phyloP scores from a whole-genome alignment of 1,140 invertebrate species.

The Pseudomyrmex dendroicus region DNA sequence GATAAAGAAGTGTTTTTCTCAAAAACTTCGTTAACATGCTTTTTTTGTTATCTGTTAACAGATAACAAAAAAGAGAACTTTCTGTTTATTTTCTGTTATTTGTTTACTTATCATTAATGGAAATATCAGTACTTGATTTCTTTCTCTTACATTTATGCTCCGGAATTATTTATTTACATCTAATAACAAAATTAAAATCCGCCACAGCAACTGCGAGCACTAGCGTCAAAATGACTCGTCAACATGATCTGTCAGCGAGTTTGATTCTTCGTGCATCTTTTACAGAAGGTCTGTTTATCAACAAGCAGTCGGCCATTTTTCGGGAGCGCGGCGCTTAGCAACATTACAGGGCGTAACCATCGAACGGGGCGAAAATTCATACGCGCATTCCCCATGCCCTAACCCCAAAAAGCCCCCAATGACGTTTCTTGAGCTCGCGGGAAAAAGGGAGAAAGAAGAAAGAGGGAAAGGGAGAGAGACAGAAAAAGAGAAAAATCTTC shows the following conservation, averaged over 20 bases:
- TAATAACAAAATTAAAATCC: not conserved
- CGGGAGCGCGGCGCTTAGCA: constrained; percentile 59
- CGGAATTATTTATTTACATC: not conserved
- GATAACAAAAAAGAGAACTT: no score
- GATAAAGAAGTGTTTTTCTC: not conserved
- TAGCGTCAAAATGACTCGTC: not conserved
- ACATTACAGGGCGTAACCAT: constrained; percentile 76
- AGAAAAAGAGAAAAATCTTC: no score
- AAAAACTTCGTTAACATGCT: not conserved
- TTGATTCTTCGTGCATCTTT: not conserved
- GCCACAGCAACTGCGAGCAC: not conserved
- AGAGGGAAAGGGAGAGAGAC: no score
- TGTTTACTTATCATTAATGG: not conserved
- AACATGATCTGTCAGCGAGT: not conserved
- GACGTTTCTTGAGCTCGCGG: not conserved
- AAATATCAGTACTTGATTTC: not conserved
- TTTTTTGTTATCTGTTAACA: no score
- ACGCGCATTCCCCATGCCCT: not conserved
- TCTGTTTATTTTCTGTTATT: no score
- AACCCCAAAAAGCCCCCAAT: constrained; percentile 37
- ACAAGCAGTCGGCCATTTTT: constrained; percentile 76
- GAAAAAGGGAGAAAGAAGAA: no score
- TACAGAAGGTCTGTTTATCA: constrained; percentile 73
- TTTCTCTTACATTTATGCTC: not conserved
- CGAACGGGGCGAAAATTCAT: constrained; percentile 40